phyloP scores from a whole-genome alignment of 2,113 vertebrate genomes.

The Mystacornis crossleyi region DNA sequence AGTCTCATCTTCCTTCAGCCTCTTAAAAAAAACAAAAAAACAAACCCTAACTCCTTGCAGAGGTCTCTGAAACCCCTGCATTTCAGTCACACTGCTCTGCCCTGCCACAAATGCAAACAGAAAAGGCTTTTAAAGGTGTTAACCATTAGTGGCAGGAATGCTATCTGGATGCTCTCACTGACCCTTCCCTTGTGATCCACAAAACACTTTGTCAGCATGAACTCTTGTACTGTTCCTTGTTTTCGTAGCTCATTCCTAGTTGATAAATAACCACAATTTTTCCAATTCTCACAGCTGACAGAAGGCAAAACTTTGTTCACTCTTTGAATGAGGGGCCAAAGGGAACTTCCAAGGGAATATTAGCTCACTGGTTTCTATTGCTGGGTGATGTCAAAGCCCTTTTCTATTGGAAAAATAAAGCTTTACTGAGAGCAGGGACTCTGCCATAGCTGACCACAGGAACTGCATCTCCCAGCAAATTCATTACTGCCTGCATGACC shows the following conservation, averaged over 20 bases:
- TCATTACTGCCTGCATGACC: conserved; percentile 31
- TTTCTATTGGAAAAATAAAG: neutral
- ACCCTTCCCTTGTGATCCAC: conserved; percentile 47
- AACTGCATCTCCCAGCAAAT: neutral
- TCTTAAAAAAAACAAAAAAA: neutral
- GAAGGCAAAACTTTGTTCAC: neutral
- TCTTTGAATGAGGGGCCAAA: neutral
- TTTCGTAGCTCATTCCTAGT: neutral
- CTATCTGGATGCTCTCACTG: neutral
- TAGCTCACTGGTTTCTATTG: neutral
- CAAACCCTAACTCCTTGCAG: neutral
- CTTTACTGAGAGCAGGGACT: neutral
- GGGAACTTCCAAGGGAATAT: neutral
- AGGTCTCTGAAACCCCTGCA: neutral
- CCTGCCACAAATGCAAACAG: neutral
- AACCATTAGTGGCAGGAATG: conserved; percentile 36
- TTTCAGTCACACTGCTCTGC: neutral
- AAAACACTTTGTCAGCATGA: conserved; percentile 1
- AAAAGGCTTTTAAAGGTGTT: neutral
- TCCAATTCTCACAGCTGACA: neutral
- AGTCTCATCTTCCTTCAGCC: neutral
- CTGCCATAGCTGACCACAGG: neutral
- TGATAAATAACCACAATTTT: conserved; percentile 39
- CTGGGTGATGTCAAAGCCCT: neutral
- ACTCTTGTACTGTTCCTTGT: neutral